These are phyloP conservation scores for Torymus auratus DNA, from an alignment of 2,888 invertebrate genomes.

Conservation along the genomic window DNA sequence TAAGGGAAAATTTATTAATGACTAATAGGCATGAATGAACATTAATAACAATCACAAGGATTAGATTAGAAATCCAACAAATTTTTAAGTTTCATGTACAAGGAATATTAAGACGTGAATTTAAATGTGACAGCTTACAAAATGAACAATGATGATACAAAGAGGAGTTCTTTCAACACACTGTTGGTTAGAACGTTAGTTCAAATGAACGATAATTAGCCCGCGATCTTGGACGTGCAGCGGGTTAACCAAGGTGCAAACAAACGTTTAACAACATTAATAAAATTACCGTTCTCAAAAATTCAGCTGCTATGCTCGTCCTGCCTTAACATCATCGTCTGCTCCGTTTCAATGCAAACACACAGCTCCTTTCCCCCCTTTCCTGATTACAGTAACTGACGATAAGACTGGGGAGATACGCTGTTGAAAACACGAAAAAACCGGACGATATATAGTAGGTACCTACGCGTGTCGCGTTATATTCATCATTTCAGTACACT, in stretches of 20 bases:
- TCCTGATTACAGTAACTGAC: neutral
- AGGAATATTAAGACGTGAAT: neutral
- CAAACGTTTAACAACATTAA: conserved; percentile 4
- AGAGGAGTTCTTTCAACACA: conserved; percentile 16
- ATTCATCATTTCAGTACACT: no score
- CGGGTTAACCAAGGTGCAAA: conserved; percentile 11
- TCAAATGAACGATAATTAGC: conserved; percentile 42
- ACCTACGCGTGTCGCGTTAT: no score
- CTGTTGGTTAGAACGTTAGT: conserved; percentile 36
- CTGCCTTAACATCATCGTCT: conserved; percentile 53
- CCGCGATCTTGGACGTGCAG: neutral
- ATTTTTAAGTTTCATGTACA: conserved; percentile 3
- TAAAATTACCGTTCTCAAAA: conserved; percentile 44
- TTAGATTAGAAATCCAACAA: neutral
- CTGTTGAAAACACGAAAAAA: neutral
- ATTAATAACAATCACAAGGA: no score
- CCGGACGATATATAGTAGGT: neutral
- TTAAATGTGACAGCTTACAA: conserved; percentile 7
- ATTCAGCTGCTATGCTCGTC: conserved; percentile 12
- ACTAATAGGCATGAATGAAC: conserved; percentile 5
- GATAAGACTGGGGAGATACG: conserved; percentile 6
- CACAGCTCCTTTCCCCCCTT: conserved; percentile 2
- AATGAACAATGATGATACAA: conserved; percentile 15
- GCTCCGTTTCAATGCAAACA: conserved; percentile 23
- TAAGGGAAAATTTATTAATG: neutral